phyloP scores from a whole-genome alignment of 1,140 invertebrate species.

The Brachionus rubens region DNA sequence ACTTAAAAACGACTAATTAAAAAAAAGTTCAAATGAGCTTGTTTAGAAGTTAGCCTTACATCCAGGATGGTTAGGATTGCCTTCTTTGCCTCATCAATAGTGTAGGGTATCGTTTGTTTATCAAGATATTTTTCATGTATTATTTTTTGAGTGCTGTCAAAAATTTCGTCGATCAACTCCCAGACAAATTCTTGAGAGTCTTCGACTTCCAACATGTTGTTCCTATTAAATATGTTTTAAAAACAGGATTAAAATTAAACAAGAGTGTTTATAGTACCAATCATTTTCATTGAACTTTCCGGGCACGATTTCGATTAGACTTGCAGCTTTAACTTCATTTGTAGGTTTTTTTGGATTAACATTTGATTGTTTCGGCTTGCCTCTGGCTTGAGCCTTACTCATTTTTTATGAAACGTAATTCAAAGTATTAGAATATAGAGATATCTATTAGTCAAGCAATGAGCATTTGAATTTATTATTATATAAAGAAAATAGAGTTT shows the following conservation, averaged over 20 bases:
- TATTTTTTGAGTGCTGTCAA: constrained; percentile 50
- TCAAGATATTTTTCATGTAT: constrained; percentile 57
- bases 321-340: not conserved
- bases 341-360: not conserved
- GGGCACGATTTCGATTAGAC: constrained; percentile 55
- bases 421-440: not conserved
- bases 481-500: no score
- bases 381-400: not conserved
- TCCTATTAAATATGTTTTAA: constrained; percentile 50
- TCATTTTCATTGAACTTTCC: constrained; percentile 60
- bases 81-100: constrained; percentile 58
- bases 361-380: constrained; percentile 6
- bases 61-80: constrained; percentile 58
- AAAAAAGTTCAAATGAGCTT: not conserved
- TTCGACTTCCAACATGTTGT: constrained; percentile 57
- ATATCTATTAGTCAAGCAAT: no score
- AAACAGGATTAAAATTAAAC: not conserved
- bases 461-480: not conserved
- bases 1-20: constrained; percentile 50
- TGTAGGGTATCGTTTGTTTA: constrained; percentile 57
- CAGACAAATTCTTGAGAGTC: constrained; percentile 55
- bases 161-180: constrained; percentile 57
- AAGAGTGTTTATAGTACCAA: constrained; percentile 51
- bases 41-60: constrained; percentile 49
- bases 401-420: not conserved